phyloP scores from a whole-genome alignment of 2,113 vertebrate genomes.

The Pleuronectes platessa region DNA sequence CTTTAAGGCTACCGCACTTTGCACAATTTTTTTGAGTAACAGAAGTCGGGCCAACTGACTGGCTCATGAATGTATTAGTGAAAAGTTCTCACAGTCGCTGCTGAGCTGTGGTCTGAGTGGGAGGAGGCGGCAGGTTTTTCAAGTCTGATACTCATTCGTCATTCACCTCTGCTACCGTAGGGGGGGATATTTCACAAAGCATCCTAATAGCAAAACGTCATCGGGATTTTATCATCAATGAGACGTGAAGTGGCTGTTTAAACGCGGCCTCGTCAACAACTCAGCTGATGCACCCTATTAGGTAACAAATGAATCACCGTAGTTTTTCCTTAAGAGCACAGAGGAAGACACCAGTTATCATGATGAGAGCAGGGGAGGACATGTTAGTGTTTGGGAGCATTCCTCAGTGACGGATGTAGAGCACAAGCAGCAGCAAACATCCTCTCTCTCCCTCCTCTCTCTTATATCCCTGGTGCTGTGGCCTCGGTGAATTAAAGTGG shows the following conservation, averaged over 20 bases:
- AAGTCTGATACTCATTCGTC: constrained; percentile 12
- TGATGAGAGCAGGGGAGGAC: constrained; percentile 68
- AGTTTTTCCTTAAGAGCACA: constrained; percentile 18
- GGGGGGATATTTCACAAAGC: constrained; percentile 8
- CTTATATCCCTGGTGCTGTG: background rate
- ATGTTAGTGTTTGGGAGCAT: constrained; percentile 76
- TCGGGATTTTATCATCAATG: background rate
- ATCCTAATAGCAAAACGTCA: background rate
- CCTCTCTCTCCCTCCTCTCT: constrained; percentile 10
- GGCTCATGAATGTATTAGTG: background rate
- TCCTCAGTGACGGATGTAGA: constrained; percentile 70
- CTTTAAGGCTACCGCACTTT: constrained; percentile 18
- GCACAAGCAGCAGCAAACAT: constrained; percentile 49
- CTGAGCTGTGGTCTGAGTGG: constrained; percentile 11
- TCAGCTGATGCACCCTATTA: constrained; percentile 2
- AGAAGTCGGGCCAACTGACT: constrained; percentile 9
- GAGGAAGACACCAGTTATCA: constrained; percentile 56
- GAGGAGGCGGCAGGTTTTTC: constrained; percentile 7
- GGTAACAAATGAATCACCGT: constrained; percentile 22
- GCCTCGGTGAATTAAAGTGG: background rate
- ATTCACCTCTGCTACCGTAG: constrained; percentile 4
- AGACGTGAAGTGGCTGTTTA: constrained; percentile 12
- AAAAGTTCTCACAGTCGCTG: constrained; percentile 19
- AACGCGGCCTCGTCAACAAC: background rate
- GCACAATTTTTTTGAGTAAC: constrained; percentile 7